These are phyloP conservation scores for Eurypyga helias DNA, from an alignment of 2,113 vertebrate species.

Conservation along the genomic window DNA sequence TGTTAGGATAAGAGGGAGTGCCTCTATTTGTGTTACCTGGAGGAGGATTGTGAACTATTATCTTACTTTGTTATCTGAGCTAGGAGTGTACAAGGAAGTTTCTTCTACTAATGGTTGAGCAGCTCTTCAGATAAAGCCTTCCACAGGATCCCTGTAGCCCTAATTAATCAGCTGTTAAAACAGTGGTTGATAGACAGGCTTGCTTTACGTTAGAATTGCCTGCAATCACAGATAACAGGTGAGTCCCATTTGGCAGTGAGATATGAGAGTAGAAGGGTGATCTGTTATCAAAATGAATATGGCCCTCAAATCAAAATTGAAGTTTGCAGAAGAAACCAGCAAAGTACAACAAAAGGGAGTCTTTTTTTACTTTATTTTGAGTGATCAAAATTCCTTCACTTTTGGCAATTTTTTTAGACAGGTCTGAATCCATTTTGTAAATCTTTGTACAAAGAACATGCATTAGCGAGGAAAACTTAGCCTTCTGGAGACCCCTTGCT, in stretches of 20 bases:
- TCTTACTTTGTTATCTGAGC: conserved; percentile 86
- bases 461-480: not conserved
- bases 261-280: conserved; percentile 69
- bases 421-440: not conserved
- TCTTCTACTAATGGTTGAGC: conserved; percentile 84
- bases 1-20: conserved; percentile 82
- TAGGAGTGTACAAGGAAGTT: conserved; percentile 83
- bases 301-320: conserved; percentile 64
- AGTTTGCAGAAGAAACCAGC: conserved; percentile 32
- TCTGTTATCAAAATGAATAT: conserved; percentile 70
- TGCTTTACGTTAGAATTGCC: conserved; percentile 82
- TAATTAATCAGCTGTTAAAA: conserved; percentile 88
- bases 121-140: conserved; percentile 85
- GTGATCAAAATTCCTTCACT: not conserved
- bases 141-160: conserved; percentile 74
- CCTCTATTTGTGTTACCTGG: conserved; percentile 81
- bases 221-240: conserved; percentile 83
- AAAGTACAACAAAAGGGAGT: conserved; percentile 6
- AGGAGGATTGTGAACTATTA: conserved; percentile 80
- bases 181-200: conserved; percentile 82
- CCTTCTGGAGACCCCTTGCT: not conserved
- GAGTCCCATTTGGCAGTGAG: conserved; percentile 74
- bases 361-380: not conserved
- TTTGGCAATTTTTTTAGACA: not conserved
- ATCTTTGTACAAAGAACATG: not conserved